Evolutionary conservation across 2,888 invertebrate species (phyloP).

Genomic region (Cancer borealis): DNA sequence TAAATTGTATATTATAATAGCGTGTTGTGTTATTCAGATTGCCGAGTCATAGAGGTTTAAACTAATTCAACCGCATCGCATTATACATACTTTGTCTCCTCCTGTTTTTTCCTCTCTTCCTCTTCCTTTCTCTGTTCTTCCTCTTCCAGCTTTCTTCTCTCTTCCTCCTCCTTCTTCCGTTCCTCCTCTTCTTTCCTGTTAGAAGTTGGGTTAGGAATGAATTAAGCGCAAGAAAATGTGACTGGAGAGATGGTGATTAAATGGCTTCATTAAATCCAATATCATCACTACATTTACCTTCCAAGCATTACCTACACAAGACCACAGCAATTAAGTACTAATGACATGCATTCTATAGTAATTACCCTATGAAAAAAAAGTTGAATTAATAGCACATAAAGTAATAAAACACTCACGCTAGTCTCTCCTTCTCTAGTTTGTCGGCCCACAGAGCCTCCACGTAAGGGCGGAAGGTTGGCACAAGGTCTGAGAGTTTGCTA

Average conservation of each 20-base stretch:
- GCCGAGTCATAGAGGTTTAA: background rate
- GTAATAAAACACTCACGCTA: slow-evolving; percentile 81
- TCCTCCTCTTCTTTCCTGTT: slow-evolving; percentile 76
- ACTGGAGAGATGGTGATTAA: too few relatives aligned
- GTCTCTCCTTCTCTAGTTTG: slow-evolving; percentile 88
- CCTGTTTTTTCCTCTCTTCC: slow-evolving; percentile 79
- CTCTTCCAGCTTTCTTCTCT: slow-evolving; percentile 79
- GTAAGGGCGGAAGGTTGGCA: slow-evolving; percentile 94
- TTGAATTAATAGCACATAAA: background rate
- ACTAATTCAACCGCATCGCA: background rate
- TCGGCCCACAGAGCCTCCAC: slow-evolving; percentile 95
- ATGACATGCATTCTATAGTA: background rate
- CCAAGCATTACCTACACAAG: too few relatives aligned
- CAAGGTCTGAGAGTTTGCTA: slow-evolving; percentile 90
- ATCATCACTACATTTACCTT: too few relatives aligned
- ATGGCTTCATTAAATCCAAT: too few relatives aligned
- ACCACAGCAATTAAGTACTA: too few relatives aligned
- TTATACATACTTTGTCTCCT: slow-evolving; percentile 78
- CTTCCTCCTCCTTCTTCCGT: slow-evolving; percentile 78
- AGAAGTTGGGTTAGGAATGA: slow-evolving; percentile 14
- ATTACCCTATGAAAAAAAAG: background rate
- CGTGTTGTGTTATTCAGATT: background rate
- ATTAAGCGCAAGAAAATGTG: too few relatives aligned
- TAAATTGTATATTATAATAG: background rate
- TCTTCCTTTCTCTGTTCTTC: slow-evolving; percentile 79